Conservation (phyloP, 2,113 vertebrate genomes). For the Numida meleagris region DNA sequence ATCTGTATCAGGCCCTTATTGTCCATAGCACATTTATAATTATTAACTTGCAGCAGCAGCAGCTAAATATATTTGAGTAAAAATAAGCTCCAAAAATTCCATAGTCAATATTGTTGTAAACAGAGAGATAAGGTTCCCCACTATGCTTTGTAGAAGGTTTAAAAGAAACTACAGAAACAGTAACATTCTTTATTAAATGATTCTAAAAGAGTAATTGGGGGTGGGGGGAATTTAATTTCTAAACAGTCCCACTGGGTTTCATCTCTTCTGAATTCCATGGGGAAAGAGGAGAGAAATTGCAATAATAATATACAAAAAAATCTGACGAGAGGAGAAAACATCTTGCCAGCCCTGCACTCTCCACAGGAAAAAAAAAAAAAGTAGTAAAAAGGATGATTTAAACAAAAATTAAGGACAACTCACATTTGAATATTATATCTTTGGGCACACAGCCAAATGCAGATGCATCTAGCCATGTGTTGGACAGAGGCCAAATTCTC, state of each 20-base stretch:
- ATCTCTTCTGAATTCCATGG: neutral
- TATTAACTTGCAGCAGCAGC: neutral
- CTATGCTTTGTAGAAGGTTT: neutral
- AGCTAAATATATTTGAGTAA: neutral
- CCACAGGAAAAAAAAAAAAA: neutral
- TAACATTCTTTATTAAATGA: neutral
- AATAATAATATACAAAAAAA: neutral
- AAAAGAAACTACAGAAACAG: neutral
- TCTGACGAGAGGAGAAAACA: neutral
- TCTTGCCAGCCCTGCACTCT: neutral
- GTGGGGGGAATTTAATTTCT: neutral
- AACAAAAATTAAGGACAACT: slow-evolving; percentile 79
- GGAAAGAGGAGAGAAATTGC: neutral
- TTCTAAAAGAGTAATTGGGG: slow-evolving; percentile 12
- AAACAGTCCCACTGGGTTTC: slow-evolving; percentile 17
- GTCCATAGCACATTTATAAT: neutral
- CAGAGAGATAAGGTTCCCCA: neutral
- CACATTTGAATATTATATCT: slow-evolving; percentile 81
- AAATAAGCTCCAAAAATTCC: neutral
- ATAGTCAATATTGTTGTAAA: neutral
- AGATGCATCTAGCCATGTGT: slow-evolving; percentile 73
- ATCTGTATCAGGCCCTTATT: neutral
- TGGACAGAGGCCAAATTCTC: slow-evolving; percentile 73
- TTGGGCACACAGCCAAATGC: slow-evolving; percentile 77
- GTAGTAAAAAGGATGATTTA: slow-evolving; percentile 71